These are phyloP conservation scores for Artemia franciscana DNA, from an alignment of 1,140 invertebrate species.

Conservation along the genomic window DNA sequence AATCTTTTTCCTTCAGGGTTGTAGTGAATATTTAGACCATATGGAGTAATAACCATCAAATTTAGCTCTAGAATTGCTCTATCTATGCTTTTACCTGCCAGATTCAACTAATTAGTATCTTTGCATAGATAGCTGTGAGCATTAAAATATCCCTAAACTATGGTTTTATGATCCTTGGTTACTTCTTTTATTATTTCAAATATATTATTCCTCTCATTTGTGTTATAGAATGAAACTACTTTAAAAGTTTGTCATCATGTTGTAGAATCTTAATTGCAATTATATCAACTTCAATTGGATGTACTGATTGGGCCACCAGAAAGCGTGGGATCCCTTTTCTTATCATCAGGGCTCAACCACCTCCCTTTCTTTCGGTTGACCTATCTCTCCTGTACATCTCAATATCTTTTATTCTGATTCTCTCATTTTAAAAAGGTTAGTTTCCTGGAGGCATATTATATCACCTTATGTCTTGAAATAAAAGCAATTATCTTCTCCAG, in stretches of 20 bases:
- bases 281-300: background rate
- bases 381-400: too few relatives aligned
- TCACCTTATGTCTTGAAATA: too few relatives aligned
- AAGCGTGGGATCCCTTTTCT: background rate
- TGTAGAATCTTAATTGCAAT: background rate
- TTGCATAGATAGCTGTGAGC: background rate
- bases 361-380: too few relatives aligned
- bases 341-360: background rate
- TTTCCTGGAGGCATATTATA: too few relatives aligned
- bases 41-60: background rate
- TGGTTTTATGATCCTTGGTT: background rate
- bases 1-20: background rate
- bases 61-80: background rate
- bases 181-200: background rate
- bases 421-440: too few relatives aligned
- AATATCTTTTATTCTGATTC: too few relatives aligned
- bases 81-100: background rate
- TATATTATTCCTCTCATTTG: background rate
- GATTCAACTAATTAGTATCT: background rate
- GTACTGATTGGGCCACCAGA: background rate
- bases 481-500: too few relatives aligned
- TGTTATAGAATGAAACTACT: background rate
- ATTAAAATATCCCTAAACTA: background rate
- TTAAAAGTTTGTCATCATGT: background rate
- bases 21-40: background rate